Percentiles rank a stretch among this genome's conserved stretches.
Conservation (phyloP, 35 echinoderm and acorn worm genomes). For the Apostichopus californicus region DNA sequence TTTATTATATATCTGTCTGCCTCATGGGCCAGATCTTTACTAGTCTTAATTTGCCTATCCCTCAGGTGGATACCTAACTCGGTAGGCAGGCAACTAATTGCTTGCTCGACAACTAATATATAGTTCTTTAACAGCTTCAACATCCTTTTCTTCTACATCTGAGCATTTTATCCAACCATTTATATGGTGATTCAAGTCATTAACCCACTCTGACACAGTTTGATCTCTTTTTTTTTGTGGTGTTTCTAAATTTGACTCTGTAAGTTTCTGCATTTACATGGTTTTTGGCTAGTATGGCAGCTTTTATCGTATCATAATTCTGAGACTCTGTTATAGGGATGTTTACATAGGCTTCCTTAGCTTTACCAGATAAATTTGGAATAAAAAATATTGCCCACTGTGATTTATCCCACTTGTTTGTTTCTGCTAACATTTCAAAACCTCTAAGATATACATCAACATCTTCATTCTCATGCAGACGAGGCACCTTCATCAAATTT, state of each 20-base stretch:
- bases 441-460: no score
- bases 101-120: neutral
- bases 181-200: neutral
- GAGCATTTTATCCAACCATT: slow-evolving; percentile 3
- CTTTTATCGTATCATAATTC: neutral
- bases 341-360: no score
- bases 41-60: neutral
- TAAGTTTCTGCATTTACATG: neutral
- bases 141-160: neutral
- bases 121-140: neutral
- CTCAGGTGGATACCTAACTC: neutral
- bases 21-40: no score
- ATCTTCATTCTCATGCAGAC: no score
- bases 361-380: no score
- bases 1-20: neutral
- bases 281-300: neutral
- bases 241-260: neutral
- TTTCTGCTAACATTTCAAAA: no score
- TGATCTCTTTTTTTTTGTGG: neutral
- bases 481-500: no score
- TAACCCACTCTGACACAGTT: neutral
- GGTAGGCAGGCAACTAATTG: neutral
- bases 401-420: no score
- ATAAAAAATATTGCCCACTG: no score
- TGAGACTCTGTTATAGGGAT: no score